phyloP scores from a whole-genome alignment of 2,113 vertebrate genomes.

The Sander lucioperca region DNA sequence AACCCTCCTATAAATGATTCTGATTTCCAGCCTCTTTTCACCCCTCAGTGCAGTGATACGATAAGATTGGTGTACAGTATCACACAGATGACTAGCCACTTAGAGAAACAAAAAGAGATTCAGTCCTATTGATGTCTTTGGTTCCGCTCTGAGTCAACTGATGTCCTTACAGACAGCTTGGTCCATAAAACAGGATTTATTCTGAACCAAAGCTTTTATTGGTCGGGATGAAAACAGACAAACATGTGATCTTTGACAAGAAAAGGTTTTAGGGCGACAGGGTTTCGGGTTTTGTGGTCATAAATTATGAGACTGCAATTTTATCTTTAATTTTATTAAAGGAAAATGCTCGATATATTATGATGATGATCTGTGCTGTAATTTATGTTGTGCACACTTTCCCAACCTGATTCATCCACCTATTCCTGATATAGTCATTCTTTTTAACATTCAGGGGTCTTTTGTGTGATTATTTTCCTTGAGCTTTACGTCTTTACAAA shows the following conservation, averaged over 20 bases:
- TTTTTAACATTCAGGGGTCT: background rate
- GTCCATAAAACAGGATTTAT: background rate
- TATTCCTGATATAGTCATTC: background rate
- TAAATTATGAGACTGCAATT: background rate
- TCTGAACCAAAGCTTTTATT: background rate
- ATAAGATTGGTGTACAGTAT: background rate
- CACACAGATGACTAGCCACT: background rate
- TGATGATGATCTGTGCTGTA: background rate
- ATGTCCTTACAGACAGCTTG: background rate
- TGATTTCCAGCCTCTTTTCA: background rate
- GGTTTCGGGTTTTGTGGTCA: background rate
- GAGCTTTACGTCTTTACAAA: background rate
- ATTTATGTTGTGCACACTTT: background rate
- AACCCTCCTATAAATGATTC: background rate
- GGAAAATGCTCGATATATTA: background rate
- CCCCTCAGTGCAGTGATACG: background rate
- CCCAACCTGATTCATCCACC: background rate
- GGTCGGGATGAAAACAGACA: background rate
- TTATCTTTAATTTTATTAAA: background rate
- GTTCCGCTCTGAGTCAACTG: background rate
- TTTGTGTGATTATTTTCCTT: background rate
- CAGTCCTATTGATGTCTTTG: background rate
- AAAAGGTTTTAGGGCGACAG: background rate
- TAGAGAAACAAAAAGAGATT: background rate
- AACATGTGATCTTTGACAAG: background rate